Evolutionary conservation across 2,113 vertebrate species (phyloP).

Genomic region (Brevimyrus niger): DNA sequence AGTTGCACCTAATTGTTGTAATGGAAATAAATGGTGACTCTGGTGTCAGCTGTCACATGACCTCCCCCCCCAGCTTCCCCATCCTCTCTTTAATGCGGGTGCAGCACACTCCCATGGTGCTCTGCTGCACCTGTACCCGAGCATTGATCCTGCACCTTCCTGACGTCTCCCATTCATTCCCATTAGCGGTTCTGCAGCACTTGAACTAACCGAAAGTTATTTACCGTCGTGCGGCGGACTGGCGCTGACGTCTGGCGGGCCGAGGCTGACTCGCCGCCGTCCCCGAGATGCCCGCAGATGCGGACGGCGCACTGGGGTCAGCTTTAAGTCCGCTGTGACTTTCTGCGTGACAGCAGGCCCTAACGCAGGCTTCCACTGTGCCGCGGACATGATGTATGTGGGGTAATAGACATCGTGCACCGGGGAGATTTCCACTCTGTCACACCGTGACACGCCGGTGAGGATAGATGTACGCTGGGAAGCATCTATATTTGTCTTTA

Average conservation of each 20-base stretch:
- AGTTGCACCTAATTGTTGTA: constrained; percentile 54
- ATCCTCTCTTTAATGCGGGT: neutral
- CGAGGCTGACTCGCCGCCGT: neutral
- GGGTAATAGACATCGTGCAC: neutral
- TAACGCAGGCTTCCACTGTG: neutral
- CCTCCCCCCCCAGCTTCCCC: neutral
- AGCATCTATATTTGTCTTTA: constrained; percentile 1
- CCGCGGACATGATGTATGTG: constrained; percentile 15
- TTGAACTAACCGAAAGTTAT: constrained; percentile 63
- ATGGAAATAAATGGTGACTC: constrained; percentile 59
- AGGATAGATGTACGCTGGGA: neutral
- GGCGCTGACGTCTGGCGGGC: too few species aligned
- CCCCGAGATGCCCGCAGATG: neutral
- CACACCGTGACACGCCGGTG: neutral
- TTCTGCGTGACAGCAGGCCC: neutral
- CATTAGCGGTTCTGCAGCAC: constrained; percentile 59
- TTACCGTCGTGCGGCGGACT: constrained; percentile 47
- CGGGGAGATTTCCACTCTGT: constrained; percentile 8
- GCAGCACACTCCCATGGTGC: constrained; percentile 12
- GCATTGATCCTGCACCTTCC: constrained; percentile 62
- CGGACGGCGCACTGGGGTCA: neutral
- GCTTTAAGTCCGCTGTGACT: neutral
- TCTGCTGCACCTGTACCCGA: constrained; percentile 58
- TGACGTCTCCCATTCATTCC: constrained; percentile 69
- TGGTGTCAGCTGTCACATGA: constrained; percentile 23